Evolutionary conservation across 2,113 vertebrate species (phyloP), one percentile per base, ranked within the genome.

Genomic region (Hippoglossus stenolepis): DNA sequence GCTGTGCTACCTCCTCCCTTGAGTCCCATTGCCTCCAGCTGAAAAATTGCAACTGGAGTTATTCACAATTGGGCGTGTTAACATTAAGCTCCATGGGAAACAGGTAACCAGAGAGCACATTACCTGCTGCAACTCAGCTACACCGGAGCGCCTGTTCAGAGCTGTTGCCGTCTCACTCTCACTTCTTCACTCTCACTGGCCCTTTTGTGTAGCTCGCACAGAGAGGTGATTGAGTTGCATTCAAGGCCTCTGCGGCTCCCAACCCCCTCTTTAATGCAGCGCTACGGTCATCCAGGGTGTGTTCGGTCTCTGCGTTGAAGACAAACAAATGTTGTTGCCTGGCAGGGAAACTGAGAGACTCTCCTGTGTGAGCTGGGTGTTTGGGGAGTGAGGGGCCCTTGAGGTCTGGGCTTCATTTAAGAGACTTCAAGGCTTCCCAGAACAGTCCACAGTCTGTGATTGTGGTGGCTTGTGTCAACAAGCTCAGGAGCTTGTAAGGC

Each of bases 271-370:
- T 67, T 80, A 84, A 71, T 73, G 65, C 80, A 84, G 26, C 61
- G 23, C 80, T n/a, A 64, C 51, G 82, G 87, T 74, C 77, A 73
- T 73, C 15, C 65, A 80, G 86, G 90, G 91, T 75, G 89, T 85
- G 89, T 84, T 82, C 66, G 23, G 23, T 66, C 70, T 75, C 73
- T 78, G 85, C 76, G 24, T 14, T n/a, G 77, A 89, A 85, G 88
- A 93, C 92, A 94, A 94, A 94, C 93, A 93, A 94, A 88, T 85
- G 85, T 85, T 88, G 93, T 86, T 89, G 86, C 80, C 76, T 92
- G 88, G 84, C 88, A 87, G 62, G 71, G 85, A 56, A 73, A 89
- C 89, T 90, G 84, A 90, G 85, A 90, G 83, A 69, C 85, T 81
- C 71, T 77, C 78, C 89, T 91, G 82, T 90, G 83, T 85, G 83